These are phyloP conservation scores for Lytechinus pictus DNA, from an alignment of 35 echinoderm and acorn worm species.

Conservation along the genomic window DNA sequence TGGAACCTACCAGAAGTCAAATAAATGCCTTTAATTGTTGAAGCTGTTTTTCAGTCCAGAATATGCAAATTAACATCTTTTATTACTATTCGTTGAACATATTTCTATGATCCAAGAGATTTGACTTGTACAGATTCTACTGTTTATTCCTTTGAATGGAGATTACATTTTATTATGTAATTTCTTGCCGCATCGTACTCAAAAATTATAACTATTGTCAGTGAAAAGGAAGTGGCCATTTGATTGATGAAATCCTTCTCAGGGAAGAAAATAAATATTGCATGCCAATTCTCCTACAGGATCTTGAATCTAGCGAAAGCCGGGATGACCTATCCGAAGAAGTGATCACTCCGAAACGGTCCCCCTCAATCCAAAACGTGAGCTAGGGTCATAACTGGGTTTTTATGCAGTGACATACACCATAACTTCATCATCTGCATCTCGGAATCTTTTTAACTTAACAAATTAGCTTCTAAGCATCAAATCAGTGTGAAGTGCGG, in stretches of 20 bases:
- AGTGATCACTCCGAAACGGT: neutral
- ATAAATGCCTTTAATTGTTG: neutral
- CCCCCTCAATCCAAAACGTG: constrained; percentile 12
- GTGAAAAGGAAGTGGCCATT: too few relatives aligned
- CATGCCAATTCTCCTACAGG: neutral
- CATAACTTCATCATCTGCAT: neutral
- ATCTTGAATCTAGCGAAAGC: neutral
- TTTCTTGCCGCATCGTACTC: too few relatives aligned
- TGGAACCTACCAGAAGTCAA: too few relatives aligned
- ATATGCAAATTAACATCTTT: too few relatives aligned
- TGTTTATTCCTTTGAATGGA: too few relatives aligned
- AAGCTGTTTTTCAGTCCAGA: neutral
- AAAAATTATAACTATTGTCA: too few relatives aligned
- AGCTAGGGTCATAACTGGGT: neutral
- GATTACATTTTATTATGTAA: too few relatives aligned
- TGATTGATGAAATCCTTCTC: too few relatives aligned
- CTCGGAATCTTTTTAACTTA: neutral
- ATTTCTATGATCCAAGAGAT: neutral
- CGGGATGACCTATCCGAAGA: neutral
- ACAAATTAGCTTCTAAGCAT: neutral
- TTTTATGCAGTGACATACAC: too few relatives aligned
- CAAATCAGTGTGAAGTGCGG: neutral
- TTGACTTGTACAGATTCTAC: neutral
- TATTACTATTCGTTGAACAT: neutral
- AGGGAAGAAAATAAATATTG: neutral